These are phyloP conservation scores for Scartelaos histophorus DNA, from an alignment of 2,113 vertebrate species.

Conservation along the genomic window DNA sequence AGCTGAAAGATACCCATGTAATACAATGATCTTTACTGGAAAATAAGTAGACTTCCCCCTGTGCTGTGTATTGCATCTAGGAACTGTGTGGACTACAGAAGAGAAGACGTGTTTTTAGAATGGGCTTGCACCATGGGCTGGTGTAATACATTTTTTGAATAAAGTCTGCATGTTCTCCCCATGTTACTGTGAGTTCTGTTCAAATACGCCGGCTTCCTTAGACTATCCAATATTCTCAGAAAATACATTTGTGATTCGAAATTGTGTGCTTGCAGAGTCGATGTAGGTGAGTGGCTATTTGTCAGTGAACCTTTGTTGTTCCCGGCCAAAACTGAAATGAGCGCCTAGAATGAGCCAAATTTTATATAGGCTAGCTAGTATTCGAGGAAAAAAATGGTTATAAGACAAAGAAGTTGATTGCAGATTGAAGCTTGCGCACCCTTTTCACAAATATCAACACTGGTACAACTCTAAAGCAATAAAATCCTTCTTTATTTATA, in stretches of 20 bases:
- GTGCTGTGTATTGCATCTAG: not conserved
- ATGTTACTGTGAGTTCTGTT: not conserved
- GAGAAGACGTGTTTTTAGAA: not conserved
- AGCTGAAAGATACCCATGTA: constrained; percentile 21
- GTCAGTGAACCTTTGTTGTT: not conserved
- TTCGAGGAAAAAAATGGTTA: too few relatives aligned
- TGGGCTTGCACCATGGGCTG: not conserved
- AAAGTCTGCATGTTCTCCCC: not conserved
- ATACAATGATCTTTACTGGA: not conserved
- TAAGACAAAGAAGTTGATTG: not conserved
- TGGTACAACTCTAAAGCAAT: constrained; percentile 8
- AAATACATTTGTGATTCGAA: not conserved
- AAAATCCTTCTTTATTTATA: constrained; percentile 7
- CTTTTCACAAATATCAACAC: constrained; percentile 1
- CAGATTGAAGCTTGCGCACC: not conserved
- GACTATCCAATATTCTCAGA: not conserved
- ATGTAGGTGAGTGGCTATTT: not conserved
- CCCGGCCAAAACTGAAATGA: too few relatives aligned
- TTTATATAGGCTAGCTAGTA: too few relatives aligned
- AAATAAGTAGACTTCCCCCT: not conserved
- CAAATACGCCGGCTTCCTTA: not conserved
- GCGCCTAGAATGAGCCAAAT: not conserved
- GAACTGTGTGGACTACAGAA: not conserved
- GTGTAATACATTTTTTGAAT: not conserved
- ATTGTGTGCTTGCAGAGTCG: not conserved